These are phyloP conservation scores for Myrmecophaga tridactyla DNA, from an alignment of 2,113 vertebrate species.

Conservation along the genomic window DNA sequence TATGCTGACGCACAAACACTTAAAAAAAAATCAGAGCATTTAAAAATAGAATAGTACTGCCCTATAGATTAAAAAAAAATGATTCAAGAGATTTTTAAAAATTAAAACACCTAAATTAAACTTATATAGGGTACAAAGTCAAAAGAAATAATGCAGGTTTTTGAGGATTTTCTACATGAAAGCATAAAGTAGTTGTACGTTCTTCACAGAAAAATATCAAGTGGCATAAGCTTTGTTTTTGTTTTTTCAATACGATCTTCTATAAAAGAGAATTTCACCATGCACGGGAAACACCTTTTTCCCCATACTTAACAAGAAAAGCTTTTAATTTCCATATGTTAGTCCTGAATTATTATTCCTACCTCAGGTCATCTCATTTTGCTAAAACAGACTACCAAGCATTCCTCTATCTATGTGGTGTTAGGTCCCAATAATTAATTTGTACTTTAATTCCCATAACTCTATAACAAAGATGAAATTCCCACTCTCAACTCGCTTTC, in stretches of 20 bases:
- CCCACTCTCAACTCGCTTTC: neutral
- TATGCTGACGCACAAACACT: slow-evolving; percentile 88
- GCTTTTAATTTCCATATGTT: slow-evolving; percentile 60
- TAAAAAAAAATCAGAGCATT: slow-evolving; percentile 79
- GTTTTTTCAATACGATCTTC: slow-evolving; percentile 36
- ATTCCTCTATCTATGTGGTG: neutral
- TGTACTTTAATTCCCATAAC: neutral
- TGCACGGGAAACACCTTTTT: slow-evolving; percentile 64
- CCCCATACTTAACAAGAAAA: slow-evolving; percentile 64
- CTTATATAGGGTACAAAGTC: slow-evolving; percentile 1
- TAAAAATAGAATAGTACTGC: slow-evolving; percentile 88
- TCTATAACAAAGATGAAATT: slow-evolving; percentile 31
- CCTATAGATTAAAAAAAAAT: slow-evolving; percentile 81
- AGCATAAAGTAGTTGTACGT: neutral
- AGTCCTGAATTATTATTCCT: neutral
- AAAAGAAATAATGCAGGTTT: slow-evolving; percentile 42
- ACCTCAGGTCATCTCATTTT: slow-evolving; percentile 25
- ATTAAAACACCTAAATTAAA: neutral
- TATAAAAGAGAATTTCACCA: slow-evolving; percentile 30
- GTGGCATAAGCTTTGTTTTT: neutral
- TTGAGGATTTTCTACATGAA: neutral
- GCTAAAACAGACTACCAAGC: neutral
- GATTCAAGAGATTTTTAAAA: slow-evolving; percentile 41
- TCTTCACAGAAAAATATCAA: slow-evolving; percentile 45
- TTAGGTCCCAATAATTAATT: neutral